A percentile compares a stretch with the other conserved stretches of the same genome.
Evolutionary conservation across 2,797 vertebrate species (phyloP).

Genomic region (Chloroceryle amazona): DNA sequence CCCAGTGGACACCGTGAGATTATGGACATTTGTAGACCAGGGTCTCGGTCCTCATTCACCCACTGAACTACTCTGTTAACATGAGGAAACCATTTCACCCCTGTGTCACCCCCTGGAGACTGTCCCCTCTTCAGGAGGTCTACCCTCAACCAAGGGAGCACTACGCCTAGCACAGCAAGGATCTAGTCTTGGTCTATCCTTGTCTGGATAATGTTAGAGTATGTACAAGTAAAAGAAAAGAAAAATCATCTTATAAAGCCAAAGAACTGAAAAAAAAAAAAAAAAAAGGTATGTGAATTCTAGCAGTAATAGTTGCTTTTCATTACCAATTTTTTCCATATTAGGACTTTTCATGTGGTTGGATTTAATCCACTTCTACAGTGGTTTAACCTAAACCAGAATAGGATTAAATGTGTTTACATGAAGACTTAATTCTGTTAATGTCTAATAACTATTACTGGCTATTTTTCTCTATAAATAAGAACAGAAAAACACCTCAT

Average conservation of each 20-base stretch:
- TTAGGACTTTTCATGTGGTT: constrained; percentile 3
- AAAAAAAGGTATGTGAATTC: background rate
- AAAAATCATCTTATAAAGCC: background rate
- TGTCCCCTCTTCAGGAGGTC: background rate
- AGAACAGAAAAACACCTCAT: constrained; percentile 1
- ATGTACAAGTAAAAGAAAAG: background rate
- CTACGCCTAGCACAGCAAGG: background rate
- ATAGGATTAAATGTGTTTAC: constrained; percentile 28
- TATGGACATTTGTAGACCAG: background rate
- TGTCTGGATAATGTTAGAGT: background rate
- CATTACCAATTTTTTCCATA: background rate
- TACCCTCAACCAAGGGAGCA: background rate
- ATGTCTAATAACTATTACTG: background rate
- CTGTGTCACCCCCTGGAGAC: background rate
- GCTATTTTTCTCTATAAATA: constrained; percentile 17
- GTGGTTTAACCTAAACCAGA: background rate
- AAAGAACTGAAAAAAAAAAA: background rate
- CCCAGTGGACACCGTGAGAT: background rate
- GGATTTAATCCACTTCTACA: constrained; percentile 13
- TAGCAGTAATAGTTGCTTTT: background rate
- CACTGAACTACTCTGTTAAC: background rate
- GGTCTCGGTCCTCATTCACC: background rate
- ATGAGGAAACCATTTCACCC: background rate
- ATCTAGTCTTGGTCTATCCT: background rate
- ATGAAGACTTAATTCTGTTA: constrained; percentile 18